Percentiles rank a stretch among this genome's conserved stretches.
Conservation (phyloP, 2,113 vertebrate species). For the Cichladusa arquata region DNA sequence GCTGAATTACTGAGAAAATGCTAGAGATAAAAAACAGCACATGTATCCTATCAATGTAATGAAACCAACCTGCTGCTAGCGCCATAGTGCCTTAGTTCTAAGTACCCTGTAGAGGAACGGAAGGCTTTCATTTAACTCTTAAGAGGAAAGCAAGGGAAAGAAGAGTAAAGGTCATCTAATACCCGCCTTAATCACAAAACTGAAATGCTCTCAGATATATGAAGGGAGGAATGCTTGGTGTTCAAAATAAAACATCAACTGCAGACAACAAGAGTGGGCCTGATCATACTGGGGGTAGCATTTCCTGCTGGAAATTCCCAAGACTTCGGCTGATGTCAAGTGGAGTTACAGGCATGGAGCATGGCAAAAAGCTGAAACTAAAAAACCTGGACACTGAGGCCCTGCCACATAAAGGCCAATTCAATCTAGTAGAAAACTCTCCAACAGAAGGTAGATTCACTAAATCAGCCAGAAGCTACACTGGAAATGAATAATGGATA, state of each 20-base stretch:
- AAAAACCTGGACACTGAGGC: background rate
- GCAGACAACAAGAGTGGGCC: slow-evolving; percentile 64
- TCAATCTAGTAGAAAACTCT: background rate
- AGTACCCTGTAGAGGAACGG: slow-evolving; percentile 78
- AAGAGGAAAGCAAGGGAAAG: slow-evolving; percentile 70
- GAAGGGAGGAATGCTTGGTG: slow-evolving; percentile 56
- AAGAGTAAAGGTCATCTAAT: slow-evolving; percentile 79
- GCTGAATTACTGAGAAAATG: slow-evolving; percentile 92
- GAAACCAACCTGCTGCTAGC: slow-evolving; percentile 82
- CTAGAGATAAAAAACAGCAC: slow-evolving; percentile 86
- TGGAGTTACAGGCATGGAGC: background rate
- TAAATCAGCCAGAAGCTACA: slow-evolving; percentile 41
- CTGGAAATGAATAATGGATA: slow-evolving; percentile 42
- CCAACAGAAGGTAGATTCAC: slow-evolving; percentile 27
- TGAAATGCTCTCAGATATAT: slow-evolving; percentile 65
- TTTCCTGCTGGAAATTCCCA: slow-evolving; percentile 66
- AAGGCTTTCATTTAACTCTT: slow-evolving; percentile 84
- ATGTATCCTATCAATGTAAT: slow-evolving; percentile 87
- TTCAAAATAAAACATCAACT: slow-evolving; percentile 71
- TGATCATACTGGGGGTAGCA: slow-evolving; percentile 56
- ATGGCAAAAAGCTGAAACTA: background rate
- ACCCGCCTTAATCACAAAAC: slow-evolving; percentile 76
- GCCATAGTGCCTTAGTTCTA: slow-evolving; percentile 73
- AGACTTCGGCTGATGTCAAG: background rate
- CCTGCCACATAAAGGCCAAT: background rate